Conservation (phyloP, 2,113 vertebrate genomes). For the Oryzias melastigma region DNA sequence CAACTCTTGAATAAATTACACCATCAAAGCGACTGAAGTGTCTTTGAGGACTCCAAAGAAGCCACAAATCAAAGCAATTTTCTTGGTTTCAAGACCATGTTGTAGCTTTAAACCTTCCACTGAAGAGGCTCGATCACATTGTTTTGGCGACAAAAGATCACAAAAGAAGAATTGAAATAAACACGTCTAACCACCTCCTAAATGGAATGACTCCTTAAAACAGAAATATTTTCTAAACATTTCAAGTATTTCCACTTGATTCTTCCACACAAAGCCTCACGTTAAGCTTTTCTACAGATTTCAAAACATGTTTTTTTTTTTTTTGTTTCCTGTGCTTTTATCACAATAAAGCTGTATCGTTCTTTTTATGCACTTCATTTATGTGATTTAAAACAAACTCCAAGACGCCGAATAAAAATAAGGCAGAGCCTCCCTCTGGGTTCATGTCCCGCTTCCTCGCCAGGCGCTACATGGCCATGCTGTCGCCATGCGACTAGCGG, state of each 20-base stretch:
- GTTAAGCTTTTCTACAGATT: background rate
- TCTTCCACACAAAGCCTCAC: background rate
- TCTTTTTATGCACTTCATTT: background rate
- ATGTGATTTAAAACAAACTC: background rate
- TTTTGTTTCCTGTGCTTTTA: background rate
- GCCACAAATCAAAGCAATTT: too few relatives aligned
- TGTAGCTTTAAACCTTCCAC: too few relatives aligned
- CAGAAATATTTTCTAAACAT: background rate
- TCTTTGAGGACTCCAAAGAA: too few relatives aligned
- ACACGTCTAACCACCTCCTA: background rate
- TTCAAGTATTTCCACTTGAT: background rate
- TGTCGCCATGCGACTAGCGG: slow-evolving; percentile 43
- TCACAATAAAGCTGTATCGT: background rate
- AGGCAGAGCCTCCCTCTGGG: slow-evolving; percentile 36
- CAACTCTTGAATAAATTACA: too few relatives aligned
- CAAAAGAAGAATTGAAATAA: background rate
- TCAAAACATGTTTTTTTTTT: background rate
- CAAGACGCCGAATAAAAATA: slow-evolving; percentile 23
- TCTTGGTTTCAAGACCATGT: too few relatives aligned
- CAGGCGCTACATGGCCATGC: slow-evolving; percentile 35
- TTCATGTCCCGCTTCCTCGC: slow-evolving; percentile 45
- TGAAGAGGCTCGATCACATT: too few relatives aligned
- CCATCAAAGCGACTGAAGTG: too few relatives aligned
- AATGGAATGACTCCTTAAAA: background rate
- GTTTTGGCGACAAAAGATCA: too few relatives aligned